These are phyloP conservation scores for Callospermophilus lateralis DNA, from an alignment of 2,113 vertebrate genomes.

Conservation along the genomic window DNA sequence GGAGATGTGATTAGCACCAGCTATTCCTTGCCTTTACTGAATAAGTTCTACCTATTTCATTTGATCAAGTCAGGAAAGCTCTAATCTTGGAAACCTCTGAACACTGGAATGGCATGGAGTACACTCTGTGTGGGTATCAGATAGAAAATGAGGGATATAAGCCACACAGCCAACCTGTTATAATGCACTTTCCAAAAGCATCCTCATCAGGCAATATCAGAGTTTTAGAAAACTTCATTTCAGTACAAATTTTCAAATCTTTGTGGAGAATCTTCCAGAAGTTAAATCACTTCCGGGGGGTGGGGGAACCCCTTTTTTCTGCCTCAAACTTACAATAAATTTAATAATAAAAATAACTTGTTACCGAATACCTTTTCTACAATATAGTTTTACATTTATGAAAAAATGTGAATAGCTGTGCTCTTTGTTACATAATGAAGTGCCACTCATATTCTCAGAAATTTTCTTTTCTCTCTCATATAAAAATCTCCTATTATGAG, in stretches of 20 bases:
- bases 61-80: slow-evolving; percentile 46
- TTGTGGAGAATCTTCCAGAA: background rate
- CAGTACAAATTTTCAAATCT: background rate
- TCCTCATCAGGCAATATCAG: background rate
- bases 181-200: background rate
- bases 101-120: background rate
- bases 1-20: slow-evolving; percentile 72
- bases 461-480: background rate
- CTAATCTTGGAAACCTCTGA: background rate
- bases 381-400: background rate
- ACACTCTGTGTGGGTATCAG: background rate
- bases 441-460: background rate
- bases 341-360: background rate
- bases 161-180: background rate
- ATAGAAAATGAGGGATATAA: too few species aligned
- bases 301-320: background rate
- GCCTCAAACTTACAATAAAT: background rate
- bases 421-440: background rate
- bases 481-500: background rate
- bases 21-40: slow-evolving; percentile 55
- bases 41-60: slow-evolving; percentile 59
- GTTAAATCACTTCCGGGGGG: background rate
- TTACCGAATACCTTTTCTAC: background rate
- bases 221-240: background rate
- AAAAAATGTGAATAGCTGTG: background rate